Evolutionary conservation across 2,888 invertebrate genomes (phyloP).

Genomic region (Megalurothrips usitatus): DNA sequence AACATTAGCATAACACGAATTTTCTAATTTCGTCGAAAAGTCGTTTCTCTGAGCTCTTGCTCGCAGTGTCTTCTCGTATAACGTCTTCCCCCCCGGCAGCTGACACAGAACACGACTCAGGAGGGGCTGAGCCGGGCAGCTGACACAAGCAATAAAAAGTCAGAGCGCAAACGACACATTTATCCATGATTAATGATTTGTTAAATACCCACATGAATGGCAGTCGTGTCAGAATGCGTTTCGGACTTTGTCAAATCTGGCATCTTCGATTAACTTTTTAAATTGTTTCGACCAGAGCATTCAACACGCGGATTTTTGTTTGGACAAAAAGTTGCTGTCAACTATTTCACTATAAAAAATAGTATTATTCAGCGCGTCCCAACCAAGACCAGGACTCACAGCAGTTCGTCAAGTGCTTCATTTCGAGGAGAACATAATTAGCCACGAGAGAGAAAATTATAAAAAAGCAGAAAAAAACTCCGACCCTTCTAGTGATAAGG

Average conservation of each 20-base stretch:
- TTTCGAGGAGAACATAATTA: background rate
- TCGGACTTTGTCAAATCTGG: no score
- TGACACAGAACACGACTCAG: slow-evolving; percentile 10
- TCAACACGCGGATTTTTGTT: no score
- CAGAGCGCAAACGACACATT: slow-evolving; percentile 18
- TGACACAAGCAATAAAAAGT: slow-evolving; percentile 7
- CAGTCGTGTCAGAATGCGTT: no score
- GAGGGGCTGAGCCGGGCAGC: background rate
- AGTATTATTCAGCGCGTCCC: no score
- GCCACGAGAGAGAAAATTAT: background rate
- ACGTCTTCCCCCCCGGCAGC: background rate
- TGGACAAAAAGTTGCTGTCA: no score
- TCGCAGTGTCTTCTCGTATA: background rate
- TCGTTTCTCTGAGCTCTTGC: background rate
- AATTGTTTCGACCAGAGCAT: no score
- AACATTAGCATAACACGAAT: background rate
- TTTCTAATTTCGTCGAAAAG: no score
- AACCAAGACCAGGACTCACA: no score
- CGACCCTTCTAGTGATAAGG: background rate
- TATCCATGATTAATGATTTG: background rate
- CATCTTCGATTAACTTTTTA: no score
- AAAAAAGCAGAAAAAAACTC: background rate
- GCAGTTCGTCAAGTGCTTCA: no score
- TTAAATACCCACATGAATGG: background rate
- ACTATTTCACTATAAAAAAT: no score